Percentiles rank a stretch among this genome's conserved stretches.
Conservation (phyloP, 2,888 invertebrate species). For the Zele albiditarsus region DNA sequence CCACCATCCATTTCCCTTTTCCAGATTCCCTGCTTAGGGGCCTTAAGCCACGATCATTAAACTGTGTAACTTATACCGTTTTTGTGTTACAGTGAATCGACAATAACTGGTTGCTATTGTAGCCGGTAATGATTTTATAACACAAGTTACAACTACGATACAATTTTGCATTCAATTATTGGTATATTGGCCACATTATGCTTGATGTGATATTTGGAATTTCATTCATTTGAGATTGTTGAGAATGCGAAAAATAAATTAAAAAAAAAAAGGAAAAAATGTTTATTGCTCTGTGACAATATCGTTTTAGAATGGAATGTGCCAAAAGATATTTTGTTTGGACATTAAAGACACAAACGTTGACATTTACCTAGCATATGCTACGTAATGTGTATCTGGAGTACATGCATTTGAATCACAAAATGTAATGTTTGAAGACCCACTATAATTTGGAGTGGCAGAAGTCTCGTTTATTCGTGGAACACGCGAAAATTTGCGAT, state of each 20-base stretch:
- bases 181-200: background rate
- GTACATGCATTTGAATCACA: background rate
- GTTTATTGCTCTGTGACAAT: background rate
- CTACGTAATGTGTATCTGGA: background rate
- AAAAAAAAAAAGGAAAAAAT: background rate
- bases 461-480: background rate
- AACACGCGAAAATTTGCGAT: slow-evolving; percentile 1
- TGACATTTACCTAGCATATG: background rate
- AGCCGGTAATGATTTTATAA: background rate
- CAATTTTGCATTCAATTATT: background rate
- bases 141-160: background rate
- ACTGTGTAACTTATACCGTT: background rate
- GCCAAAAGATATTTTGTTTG: background rate
- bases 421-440: background rate
- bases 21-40: background rate
- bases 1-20: slow-evolving; percentile 61
- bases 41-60: background rate
- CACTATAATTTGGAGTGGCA: background rate
- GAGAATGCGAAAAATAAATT: background rate
- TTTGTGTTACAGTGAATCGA: background rate
- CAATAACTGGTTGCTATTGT: background rate
- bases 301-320: background rate
- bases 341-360: background rate
- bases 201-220: background rate
- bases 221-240: background rate